Percentiles rank a stretch among this genome's conserved stretches.
These are phyloP conservation scores for Semotilus atromaculatus DNA, from an alignment of 2,797 vertebrate genomes.

Conservation along the genomic window DNA sequence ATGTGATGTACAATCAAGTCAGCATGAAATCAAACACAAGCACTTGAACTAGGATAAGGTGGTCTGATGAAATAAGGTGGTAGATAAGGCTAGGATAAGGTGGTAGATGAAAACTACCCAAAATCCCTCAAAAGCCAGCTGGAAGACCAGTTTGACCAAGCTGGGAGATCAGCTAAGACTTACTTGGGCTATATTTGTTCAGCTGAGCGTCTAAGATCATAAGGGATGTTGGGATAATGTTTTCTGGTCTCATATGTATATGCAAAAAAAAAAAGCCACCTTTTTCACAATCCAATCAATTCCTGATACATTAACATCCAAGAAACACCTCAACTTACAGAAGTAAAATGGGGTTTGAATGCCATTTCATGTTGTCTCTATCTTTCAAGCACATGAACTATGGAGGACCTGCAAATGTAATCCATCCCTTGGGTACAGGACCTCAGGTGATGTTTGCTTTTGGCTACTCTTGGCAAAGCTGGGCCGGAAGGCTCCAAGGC, in stretches of 20 bases:
- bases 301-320: background rate
- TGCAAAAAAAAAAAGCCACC: background rate
- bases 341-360: background rate
- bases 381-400: background rate
- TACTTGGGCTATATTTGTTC: background rate
- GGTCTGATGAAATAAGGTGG: no score
- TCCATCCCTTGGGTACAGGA: background rate
- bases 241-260: background rate
- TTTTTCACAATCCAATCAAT: background rate
- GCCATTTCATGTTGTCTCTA: background rate
- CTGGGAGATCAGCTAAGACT: background rate
- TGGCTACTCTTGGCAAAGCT: background rate
- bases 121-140: background rate
- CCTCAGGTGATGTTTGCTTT: background rate
- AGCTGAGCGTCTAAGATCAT: background rate
- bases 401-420: background rate
- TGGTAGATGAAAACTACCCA: background rate
- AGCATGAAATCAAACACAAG: background rate
- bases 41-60: background rate
- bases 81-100: no score
- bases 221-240: background rate
- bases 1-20: background rate
- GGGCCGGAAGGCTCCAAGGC: slow-evolving; percentile 56
- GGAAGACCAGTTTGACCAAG: background rate
- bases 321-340: background rate